Evolutionary conservation across 2,888 invertebrate genomes (phyloP).

Genomic region (Pocota personata): DNA sequence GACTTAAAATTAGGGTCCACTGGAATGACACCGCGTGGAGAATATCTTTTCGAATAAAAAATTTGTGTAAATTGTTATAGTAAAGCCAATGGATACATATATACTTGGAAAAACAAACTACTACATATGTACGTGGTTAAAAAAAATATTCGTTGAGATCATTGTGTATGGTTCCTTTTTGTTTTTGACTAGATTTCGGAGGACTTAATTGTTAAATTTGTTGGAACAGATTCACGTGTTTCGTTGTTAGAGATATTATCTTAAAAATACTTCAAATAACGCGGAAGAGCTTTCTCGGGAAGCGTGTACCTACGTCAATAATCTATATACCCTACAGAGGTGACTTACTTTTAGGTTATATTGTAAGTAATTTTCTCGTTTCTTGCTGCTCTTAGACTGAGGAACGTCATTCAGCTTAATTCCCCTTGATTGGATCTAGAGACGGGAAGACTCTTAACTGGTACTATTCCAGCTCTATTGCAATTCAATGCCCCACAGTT

Average conservation of each 20-base stretch:
- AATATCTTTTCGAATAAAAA: constrained; percentile 1
- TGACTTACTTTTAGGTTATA: too few relatives aligned
- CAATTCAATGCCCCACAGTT: too few relatives aligned
- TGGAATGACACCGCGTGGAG: constrained; percentile 38
- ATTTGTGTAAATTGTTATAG: constrained; percentile 14
- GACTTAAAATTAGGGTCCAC: constrained; percentile 56
- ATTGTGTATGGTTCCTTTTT: constrained; percentile 9
- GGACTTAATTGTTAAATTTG: constrained; percentile 7
- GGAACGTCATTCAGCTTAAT: too few relatives aligned
- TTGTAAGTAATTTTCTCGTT: too few relatives aligned
- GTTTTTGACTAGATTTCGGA: constrained; percentile 47
- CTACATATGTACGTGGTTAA: constrained; percentile 32
- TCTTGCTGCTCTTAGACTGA: too few relatives aligned
- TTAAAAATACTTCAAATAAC: background rate
- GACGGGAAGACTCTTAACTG: too few relatives aligned
- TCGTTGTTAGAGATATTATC: background rate
- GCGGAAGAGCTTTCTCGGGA: background rate
- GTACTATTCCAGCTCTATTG: too few relatives aligned
- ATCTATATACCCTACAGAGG: too few relatives aligned
- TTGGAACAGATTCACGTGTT: constrained; percentile 25
- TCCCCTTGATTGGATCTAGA: too few relatives aligned
- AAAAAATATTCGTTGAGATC: constrained; percentile 57
- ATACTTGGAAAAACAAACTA: constrained; percentile 42
- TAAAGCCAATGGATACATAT: constrained; percentile 16
- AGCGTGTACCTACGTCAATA: too few relatives aligned